Evolutionary conservation across 2,888 invertebrate genomes (phyloP).

Genomic region (Muschampia plurimacula): DNA sequence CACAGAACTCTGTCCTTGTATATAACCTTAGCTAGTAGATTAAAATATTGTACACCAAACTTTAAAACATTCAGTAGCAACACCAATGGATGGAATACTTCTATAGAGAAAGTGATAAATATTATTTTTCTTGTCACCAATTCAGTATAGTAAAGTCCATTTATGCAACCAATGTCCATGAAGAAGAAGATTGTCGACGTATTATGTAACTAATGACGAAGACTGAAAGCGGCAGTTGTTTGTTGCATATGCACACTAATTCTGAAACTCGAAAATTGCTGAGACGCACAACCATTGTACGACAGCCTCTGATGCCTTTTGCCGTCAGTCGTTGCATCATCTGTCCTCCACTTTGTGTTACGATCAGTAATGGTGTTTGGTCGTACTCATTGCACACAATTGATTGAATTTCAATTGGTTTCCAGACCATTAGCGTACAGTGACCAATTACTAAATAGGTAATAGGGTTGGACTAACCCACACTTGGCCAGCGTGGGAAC

Average conservation of each 20-base stretch:
- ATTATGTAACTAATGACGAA: slow-evolving; percentile 7
- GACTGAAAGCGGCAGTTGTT: not conserved
- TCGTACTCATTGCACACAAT: slow-evolving; percentile 20
- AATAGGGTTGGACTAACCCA: too few species aligned
- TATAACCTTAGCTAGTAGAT: not conserved
- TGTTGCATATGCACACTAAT: slow-evolving; percentile 10
- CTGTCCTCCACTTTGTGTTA: slow-evolving; percentile 10
- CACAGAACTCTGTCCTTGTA: too few species aligned
- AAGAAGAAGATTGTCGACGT: not conserved
- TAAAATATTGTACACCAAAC: not conserved
- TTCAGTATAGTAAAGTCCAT: not conserved
- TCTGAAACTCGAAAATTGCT: slow-evolving; percentile 1
- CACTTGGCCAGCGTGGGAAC: too few species aligned
- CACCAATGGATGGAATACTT: not conserved
- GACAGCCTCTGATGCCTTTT: not conserved
- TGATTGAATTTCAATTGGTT: slow-evolving; percentile 31
- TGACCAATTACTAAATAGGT: not conserved
- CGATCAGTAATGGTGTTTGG: slow-evolving; percentile 52
- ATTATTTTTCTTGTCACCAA: not conserved
- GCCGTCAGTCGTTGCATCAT: not conserved
- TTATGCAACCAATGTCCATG: slow-evolving; percentile 3
- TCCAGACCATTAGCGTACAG: slow-evolving; percentile 3
- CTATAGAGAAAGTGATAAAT: not conserved
- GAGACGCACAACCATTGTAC: not conserved
- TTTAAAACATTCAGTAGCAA: slow-evolving; percentile 1